Percentiles rank a stretch among this genome's conserved stretches.
Conservation (phyloP, 2,888 invertebrate species). For the Lymantria monacha region DNA sequence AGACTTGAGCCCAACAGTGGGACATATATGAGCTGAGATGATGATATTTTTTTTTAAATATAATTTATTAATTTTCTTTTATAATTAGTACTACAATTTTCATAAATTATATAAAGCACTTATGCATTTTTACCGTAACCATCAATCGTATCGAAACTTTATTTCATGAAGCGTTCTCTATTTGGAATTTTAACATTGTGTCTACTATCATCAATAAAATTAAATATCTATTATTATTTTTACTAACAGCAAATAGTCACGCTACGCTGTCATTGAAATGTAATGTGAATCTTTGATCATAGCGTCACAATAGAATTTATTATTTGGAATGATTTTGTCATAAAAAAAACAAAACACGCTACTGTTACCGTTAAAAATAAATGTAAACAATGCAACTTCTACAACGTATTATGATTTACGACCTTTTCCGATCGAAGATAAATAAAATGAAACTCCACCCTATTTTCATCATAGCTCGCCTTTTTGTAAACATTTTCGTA, state of each 20-base stretch:
- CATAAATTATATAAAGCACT: too few species aligned
- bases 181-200: neutral
- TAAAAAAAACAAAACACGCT: constrained; percentile 1
- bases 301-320: neutral
- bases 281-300: neutral
- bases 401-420: constrained; percentile 1
- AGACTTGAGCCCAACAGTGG: too few species aligned
- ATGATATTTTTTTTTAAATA: too few species aligned
- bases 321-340: neutral
- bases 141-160: neutral
- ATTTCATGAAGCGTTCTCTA: neutral
- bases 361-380: constrained; percentile 1
- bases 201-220: neutral
- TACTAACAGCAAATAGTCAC: constrained; percentile 1
- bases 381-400: constrained; percentile 1
- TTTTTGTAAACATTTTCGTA: neutral
- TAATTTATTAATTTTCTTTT: too few species aligned
- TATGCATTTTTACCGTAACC: too few species aligned
- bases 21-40: too few species aligned
- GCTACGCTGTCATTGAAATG: neutral
- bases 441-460: neutral
- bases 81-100: too few species aligned
- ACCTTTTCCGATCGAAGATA: constrained; percentile 2
- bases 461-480: neutral
- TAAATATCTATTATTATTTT: constrained; percentile 1